phyloP scores from a whole-genome alignment of 2,797 vertebrate genomes.

The Ciconia nigra region DNA sequence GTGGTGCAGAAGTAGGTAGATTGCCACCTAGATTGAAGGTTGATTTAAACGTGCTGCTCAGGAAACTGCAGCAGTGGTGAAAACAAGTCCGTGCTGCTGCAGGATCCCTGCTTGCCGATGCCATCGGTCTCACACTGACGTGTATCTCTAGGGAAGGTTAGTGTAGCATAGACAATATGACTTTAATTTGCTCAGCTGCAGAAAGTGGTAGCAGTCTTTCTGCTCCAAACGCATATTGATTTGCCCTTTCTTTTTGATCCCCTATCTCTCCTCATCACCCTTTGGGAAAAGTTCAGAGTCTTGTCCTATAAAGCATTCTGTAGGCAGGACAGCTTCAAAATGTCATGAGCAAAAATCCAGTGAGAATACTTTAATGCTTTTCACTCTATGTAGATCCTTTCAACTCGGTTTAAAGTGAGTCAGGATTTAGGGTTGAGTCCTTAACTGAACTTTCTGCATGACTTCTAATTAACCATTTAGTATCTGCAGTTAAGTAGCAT shows the following conservation, averaged over 20 bases:
- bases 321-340: conserved; percentile 34
- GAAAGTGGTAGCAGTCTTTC: conserved; percentile 25
- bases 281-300: conserved; percentile 43
- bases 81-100: not conserved
- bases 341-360: not conserved
- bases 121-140: not conserved
- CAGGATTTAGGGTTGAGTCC: not conserved
- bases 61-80: conserved; percentile 3
- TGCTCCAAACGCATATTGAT: conserved; percentile 54
- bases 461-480: not conserved
- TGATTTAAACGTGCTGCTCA: conserved; percentile 1
- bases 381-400: not conserved
- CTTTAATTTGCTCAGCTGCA: conserved; percentile 14
- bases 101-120: not conserved
- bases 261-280: conserved; percentile 17
- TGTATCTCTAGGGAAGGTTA: conserved; percentile 9
- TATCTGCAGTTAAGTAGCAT: not conserved
- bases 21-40: conserved; percentile 17
- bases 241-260: conserved; percentile 62
- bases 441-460: not conserved
- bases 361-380: not conserved
- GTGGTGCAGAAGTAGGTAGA: conserved; percentile 46
- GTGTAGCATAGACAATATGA: conserved; percentile 29
- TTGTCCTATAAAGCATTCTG: conserved; percentile 17
- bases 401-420: not conserved